These are phyloP conservation scores for Ephestia elutella DNA, from an alignment of 1,140 invertebrate species.

Conservation along the genomic window DNA sequence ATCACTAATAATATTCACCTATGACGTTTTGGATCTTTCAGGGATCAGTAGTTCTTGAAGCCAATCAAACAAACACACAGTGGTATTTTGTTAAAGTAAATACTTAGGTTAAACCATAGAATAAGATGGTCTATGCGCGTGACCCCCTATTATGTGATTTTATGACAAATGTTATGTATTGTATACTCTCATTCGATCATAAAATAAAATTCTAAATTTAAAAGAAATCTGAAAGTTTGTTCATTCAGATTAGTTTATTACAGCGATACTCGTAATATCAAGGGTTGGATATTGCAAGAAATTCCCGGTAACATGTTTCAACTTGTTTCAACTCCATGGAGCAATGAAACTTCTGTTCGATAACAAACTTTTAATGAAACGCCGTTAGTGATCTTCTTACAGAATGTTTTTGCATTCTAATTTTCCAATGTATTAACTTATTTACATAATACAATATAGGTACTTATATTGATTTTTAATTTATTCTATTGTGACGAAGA, in stretches of 20 bases:
- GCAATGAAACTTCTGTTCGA: constrained; percentile 43
- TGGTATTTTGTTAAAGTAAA: too few relatives aligned
- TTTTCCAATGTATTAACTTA: constrained; percentile 8
- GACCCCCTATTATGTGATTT: too few relatives aligned
- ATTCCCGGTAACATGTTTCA: constrained; percentile 38
- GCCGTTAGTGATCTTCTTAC: constrained; percentile 32
- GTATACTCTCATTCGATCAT: too few relatives aligned
- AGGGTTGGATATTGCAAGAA: constrained; percentile 36
- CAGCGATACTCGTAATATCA: constrained; percentile 19
- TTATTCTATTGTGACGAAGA: too few relatives aligned
- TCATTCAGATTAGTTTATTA: constrained; percentile 6
- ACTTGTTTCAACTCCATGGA: constrained; percentile 38
- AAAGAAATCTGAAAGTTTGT: neutral
- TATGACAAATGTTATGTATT: too few relatives aligned
- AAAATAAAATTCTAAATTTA: too few relatives aligned
- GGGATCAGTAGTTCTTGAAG: too few relatives aligned
- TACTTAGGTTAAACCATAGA: too few relatives aligned
- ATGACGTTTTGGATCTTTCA: too few relatives aligned
- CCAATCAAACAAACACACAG: too few relatives aligned
- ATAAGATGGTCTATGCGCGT: too few relatives aligned
- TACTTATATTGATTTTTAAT: neutral
- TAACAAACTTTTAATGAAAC: constrained; percentile 67
- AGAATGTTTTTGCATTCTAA: constrained; percentile 22
- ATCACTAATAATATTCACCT: too few relatives aligned
- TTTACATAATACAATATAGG: neutral